These are phyloP conservation scores for Scytalopus superciliaris DNA, from an alignment of 2,113 vertebrate species.

Conservation along the genomic window DNA sequence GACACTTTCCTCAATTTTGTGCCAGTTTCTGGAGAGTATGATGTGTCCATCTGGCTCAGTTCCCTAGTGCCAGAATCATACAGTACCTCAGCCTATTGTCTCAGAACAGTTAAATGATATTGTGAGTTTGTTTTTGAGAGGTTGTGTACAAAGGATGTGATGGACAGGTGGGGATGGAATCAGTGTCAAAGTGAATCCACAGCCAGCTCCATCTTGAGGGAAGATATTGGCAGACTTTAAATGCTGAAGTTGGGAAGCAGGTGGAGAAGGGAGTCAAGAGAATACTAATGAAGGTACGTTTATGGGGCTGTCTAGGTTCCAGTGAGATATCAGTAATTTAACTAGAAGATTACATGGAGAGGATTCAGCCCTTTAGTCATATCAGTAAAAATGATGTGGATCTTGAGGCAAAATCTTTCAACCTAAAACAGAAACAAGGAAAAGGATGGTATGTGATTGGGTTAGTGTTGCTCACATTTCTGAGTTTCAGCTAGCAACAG, in stretches of 20 bases:
- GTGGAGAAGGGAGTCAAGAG: background rate
- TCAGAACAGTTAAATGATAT: background rate
- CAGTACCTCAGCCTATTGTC: background rate
- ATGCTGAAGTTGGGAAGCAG: background rate
- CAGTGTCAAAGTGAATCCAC: background rate
- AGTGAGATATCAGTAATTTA: background rate
- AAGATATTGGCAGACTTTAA: background rate
- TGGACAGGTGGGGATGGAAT: background rate
- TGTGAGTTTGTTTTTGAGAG: background rate
- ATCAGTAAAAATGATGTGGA: background rate
- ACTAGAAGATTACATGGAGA: background rate
- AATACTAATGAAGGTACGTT: background rate
- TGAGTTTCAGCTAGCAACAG: background rate
- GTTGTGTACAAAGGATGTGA: background rate
- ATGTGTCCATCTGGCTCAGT: background rate
- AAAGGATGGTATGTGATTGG: background rate
- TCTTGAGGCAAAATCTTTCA: background rate
- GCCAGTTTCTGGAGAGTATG: background rate
- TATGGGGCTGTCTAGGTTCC: background rate
- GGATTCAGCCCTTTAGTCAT: background rate
- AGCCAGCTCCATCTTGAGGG: background rate
- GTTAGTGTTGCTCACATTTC: background rate
- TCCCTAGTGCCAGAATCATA: background rate
- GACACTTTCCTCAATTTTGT: background rate
- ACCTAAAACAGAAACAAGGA: background rate